These are phyloP conservation scores for Clarias fuscus DNA, from an alignment of 2,797 vertebrate genomes.

Conservation along the genomic window DNA sequence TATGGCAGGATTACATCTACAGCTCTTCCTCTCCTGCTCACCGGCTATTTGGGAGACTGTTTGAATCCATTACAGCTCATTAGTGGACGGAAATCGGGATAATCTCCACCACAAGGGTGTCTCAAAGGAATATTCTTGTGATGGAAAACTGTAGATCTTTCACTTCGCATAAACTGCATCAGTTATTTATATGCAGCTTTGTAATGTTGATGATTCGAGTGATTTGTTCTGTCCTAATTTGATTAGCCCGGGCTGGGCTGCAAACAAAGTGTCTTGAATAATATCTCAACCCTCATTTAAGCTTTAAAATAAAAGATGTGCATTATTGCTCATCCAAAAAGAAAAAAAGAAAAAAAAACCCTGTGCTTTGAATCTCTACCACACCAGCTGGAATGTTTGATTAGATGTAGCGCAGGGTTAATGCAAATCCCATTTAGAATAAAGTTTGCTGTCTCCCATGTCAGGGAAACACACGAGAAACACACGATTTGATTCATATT, in stretches of 20 bases:
- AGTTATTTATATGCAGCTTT: constrained; percentile 29
- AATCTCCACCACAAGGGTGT: constrained; percentile 3
- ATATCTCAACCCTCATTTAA: constrained; percentile 35
- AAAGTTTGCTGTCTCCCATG: not conserved
- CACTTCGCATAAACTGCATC: constrained; percentile 1
- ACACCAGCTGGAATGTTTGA: not conserved
- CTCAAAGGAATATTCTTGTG: constrained; percentile 30
- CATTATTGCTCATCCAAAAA: not conserved
- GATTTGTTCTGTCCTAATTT: constrained; percentile 39
- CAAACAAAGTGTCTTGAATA: constrained; percentile 20
- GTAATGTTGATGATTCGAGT: constrained; percentile 31
- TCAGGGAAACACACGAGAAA: not conserved
- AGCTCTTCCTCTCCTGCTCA: constrained; percentile 1
- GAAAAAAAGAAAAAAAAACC: not conserved
- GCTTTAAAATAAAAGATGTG: constrained; percentile 20
- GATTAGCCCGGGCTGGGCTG: constrained; percentile 2
- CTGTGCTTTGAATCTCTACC: not conserved
- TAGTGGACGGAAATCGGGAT: constrained; percentile 11
- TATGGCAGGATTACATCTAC: constrained; percentile 19
- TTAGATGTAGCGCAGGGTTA: not conserved
- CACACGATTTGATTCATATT: not conserved
- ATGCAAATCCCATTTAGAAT: not conserved
- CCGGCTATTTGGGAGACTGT: not conserved
- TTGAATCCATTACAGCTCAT: constrained; percentile 33
- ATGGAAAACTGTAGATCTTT: constrained; percentile 30